Evolutionary conservation across 2,113 vertebrate species (phyloP).

Genomic region (Oceanites oceanicus): DNA sequence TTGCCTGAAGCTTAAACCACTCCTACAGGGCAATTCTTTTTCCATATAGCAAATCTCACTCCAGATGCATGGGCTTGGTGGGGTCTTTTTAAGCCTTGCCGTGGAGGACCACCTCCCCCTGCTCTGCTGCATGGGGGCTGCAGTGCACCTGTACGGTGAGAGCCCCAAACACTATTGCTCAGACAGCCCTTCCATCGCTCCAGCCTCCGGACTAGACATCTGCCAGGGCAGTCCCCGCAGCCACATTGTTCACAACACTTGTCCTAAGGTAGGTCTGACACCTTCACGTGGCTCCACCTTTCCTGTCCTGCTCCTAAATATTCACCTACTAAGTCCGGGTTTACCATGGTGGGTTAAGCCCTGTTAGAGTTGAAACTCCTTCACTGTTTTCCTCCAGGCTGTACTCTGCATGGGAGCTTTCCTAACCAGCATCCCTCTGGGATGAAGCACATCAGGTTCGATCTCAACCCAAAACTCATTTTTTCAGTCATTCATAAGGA

Average conservation of each 20-base stretch:
- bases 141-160: accelerated
- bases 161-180: neutral
- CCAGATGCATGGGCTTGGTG: accelerated
- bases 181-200: neutral
- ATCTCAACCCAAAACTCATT: neutral
- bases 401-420: neutral
- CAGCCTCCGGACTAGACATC: neutral
- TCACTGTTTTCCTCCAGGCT: neutral
- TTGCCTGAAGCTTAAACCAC: neutral
- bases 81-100: neutral
- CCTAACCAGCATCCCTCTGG: neutral
- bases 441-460: neutral
- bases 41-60: neutral
- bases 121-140: neutral
- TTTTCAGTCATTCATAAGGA: neutral
- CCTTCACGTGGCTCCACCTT: neutral
- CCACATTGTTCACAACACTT: neutral
- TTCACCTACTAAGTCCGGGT: neutral
- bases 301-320: neutral
- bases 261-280: neutral
- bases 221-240: neutral
- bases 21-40: neutral
- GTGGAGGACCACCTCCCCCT: neutral
- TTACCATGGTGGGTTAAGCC: neutral
- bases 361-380: neutral